Evolutionary conservation across 2,113 vertebrate genomes (phyloP).

Genomic region (Lophius piscatorius): DNA sequence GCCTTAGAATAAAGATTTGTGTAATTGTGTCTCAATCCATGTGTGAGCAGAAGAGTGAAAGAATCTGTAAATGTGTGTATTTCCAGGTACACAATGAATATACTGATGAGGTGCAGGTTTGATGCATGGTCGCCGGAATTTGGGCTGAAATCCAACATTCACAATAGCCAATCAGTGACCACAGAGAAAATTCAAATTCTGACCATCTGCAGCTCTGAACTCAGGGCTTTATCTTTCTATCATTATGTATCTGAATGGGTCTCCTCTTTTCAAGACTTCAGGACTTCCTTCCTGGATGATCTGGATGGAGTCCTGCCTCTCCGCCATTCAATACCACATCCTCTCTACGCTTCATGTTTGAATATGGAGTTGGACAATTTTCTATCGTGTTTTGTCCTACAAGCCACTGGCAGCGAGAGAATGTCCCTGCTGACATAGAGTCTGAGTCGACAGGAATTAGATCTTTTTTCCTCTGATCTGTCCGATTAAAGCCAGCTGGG

Average conservation of each 20-base stretch:
- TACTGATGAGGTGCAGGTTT: too few species aligned
- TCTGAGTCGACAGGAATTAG: constrained; percentile 35
- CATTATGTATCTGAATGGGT: too few species aligned
- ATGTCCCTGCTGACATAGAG: constrained; percentile 20
- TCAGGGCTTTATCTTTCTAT: neutral
- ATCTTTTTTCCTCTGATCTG: neutral
- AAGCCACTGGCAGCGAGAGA: constrained; percentile 18
- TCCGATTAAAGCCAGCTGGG: constrained; percentile 49
- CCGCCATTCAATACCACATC: constrained; percentile 16
- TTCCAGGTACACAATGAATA: too few species aligned
- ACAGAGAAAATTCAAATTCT: neutral
- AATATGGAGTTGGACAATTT: constrained; percentile 38
- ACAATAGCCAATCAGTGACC: too few species aligned
- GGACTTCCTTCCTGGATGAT: constrained; percentile 54
- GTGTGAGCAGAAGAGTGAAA: too few species aligned
- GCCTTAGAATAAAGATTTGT: too few species aligned
- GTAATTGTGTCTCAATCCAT: too few species aligned
- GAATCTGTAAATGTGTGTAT: too few species aligned
- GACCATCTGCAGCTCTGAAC: constrained; percentile 20
- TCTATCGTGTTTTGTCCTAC: constrained; percentile 12
- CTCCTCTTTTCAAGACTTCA: constrained; percentile 1
- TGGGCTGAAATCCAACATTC: too few species aligned
- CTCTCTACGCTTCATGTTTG: constrained; percentile 24
- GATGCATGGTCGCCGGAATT: too few species aligned
- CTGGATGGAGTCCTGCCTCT: constrained; percentile 15